A percentile compares a stretch with the other conserved stretches of the same genome.
phyloP scores from a whole-genome alignment of 2,113 vertebrate species.

The Paradisaea rubra region DNA sequence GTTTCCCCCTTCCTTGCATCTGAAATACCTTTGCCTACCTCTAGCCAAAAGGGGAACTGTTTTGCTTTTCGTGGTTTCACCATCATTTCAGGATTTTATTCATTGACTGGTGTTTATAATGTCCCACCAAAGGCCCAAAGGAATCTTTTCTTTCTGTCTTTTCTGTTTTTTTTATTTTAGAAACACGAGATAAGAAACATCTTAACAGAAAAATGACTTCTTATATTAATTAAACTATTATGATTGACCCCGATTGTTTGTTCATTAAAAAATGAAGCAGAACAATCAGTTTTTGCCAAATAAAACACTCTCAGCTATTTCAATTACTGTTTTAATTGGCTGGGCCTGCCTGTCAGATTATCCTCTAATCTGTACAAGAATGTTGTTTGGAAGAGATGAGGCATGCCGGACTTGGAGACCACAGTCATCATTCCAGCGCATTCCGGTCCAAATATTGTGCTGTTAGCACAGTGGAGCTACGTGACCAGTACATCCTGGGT shows the following conservation, averaged over 20 bases:
- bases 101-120: slow-evolving; percentile 14
- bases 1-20: slow-evolving; percentile 24
- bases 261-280: slow-evolving; percentile 61
- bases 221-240: slow-evolving; percentile 21
- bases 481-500: neutral
- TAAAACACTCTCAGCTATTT: slow-evolving; percentile 72
- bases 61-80: slow-evolving; percentile 51
- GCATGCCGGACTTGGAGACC: slow-evolving; percentile 57
- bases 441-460: slow-evolving; percentile 38
- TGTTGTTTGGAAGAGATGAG: slow-evolving; percentile 74
- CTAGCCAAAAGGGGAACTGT: slow-evolving; percentile 41
- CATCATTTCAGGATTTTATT: slow-evolving; percentile 42
- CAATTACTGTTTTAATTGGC: slow-evolving; percentile 79
- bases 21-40: slow-evolving; percentile 34
- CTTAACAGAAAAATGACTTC: slow-evolving; percentile 52
- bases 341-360: slow-evolving; percentile 63
- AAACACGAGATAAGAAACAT: slow-evolving; percentile 18
- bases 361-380: slow-evolving; percentile 77
- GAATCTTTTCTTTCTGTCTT: slow-evolving; percentile 1
- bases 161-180: slow-evolving; percentile 5
- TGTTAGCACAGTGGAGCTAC: neutral
- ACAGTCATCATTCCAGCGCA: slow-evolving; percentile 38
- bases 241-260: slow-evolving; percentile 35
- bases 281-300: slow-evolving; percentile 66
- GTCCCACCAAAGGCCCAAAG: slow-evolving; percentile 19